phyloP scores from a whole-genome alignment of 64 coral and sea anemone genomes.

The Montipora capricornis region DNA sequence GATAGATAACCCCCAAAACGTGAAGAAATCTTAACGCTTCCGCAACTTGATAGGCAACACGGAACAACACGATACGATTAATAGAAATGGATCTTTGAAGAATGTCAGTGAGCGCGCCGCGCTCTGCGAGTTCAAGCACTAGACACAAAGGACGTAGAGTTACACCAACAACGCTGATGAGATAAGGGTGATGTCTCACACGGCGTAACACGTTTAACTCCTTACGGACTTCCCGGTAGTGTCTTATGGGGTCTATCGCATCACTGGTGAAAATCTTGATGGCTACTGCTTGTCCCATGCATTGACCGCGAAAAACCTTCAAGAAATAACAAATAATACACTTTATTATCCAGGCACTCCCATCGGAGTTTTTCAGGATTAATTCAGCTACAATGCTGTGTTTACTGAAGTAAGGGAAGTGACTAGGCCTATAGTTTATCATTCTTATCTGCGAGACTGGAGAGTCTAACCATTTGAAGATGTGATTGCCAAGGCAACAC shows the following conservation, averaged over 20 bases:
- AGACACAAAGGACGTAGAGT: conserved; percentile 88
- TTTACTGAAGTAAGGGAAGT: too few relatives aligned
- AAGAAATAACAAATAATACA: not conserved
- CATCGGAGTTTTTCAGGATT: too few relatives aligned
- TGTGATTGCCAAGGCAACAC: too few relatives aligned
- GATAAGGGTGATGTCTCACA: conserved; percentile 88
- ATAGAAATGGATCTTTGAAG: conserved; percentile 52
- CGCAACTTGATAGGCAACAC: conserved; percentile 93
- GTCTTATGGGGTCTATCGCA: conserved; percentile 72
- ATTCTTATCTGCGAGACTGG: too few relatives aligned
- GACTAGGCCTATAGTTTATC: too few relatives aligned
- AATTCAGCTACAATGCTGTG: too few relatives aligned
- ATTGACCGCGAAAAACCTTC: conserved; percentile 78
- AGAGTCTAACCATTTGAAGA: too few relatives aligned
- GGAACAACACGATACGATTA: conserved; percentile 81
- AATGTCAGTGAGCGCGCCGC: conserved; percentile 75
- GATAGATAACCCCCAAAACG: conserved; percentile 85
- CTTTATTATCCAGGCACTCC: not conserved
- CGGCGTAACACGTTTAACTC: conserved; percentile 92
- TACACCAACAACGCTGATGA: conserved; percentile 95
- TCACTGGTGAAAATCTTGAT: conserved; percentile 84
- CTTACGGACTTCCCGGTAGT: conserved; percentile 91
- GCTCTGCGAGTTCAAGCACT: conserved; percentile 89
- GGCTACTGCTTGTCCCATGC: conserved; percentile 76
- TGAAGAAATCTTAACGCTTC: conserved; percentile 91